Percentiles rank a stretch among this genome's conserved stretches.
phyloP scores from a whole-genome alignment of 2,888 invertebrate genomes.

The Drosophila suboccidentalis region DNA sequence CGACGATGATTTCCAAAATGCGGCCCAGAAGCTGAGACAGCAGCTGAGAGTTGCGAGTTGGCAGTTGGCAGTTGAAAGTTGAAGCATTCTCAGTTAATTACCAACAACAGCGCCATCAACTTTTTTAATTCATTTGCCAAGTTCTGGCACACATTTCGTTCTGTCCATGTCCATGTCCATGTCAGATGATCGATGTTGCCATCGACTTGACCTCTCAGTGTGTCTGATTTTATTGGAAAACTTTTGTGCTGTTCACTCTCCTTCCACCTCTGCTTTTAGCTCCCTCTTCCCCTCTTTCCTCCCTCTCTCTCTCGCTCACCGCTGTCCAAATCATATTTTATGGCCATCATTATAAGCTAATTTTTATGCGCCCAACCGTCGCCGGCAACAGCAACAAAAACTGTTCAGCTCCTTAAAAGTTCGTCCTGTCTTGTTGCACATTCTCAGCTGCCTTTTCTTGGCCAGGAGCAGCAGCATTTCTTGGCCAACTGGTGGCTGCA shows the following conservation, averaged over 20 bases:
- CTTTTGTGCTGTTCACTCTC: slow-evolving; percentile 50
- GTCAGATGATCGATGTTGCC: slow-evolving; percentile 72
- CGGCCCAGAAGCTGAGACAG: slow-evolving; percentile 3
- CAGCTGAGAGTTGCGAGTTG: not conserved
- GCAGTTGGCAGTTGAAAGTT: not conserved
- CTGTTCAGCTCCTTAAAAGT: slow-evolving; percentile 54
- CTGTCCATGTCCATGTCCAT: not conserved
- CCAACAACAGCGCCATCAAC: slow-evolving; percentile 60
- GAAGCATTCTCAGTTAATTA: slow-evolving; percentile 69
- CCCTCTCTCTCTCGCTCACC: not conserved
- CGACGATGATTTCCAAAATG: not conserved
- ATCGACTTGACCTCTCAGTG: slow-evolving; percentile 71
- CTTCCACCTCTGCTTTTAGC: not conserved
- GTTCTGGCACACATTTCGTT: slow-evolving; percentile 56
- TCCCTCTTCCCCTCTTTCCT: not conserved
- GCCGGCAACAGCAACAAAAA: slow-evolving; percentile 30
- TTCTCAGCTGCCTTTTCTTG: slow-evolving; percentile 18
- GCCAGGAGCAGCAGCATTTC: slow-evolving; percentile 7
- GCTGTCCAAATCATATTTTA: slow-evolving; percentile 76
- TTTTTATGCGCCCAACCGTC: slow-evolving; percentile 67
- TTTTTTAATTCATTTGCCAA: slow-evolving; percentile 76
- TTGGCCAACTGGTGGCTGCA: slow-evolving; percentile 28
- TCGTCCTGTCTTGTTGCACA: slow-evolving; percentile 77
- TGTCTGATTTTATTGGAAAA: slow-evolving; percentile 80
- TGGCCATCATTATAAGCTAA: slow-evolving; percentile 81